Base-by-base conservation (phyloP, 2,797 vertebrate species). In the Schizopygopsis pylzovi region DNA sequence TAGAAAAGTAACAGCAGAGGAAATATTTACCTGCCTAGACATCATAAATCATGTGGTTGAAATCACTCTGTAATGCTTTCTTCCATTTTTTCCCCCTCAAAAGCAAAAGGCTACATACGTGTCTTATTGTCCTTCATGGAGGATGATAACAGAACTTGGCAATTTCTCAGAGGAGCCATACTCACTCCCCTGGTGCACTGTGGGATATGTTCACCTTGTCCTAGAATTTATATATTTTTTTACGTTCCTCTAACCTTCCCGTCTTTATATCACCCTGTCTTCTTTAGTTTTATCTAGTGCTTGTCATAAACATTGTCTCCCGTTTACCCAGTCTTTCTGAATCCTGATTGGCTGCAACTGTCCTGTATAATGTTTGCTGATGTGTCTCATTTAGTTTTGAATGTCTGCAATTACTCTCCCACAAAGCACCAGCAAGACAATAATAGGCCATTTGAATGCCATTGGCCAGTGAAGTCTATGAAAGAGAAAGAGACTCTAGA, bases 201-300 rank as follows among this genome's bases (percentile, higher is more conserved):
- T 79, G 88, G 78, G 83, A 90, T 63, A 45, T 20, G n/a, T 77
- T 91, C 86, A 89, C 90, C 88, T 90, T 89, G 87, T 89, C 88
- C 79, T 70, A 22, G 43, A 82, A 9, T 77, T 61, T 88, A 52
- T 37, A 1, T 78, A 88, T 89, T 52, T 39, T 39, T 1, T 79
- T 89, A 89, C 79, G 81, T 63, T 61, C 79, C 82, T 45, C 45
- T 71, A 33, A 52, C 59, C 77, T 47, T 79, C 76, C 20, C 20
- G 1, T 61, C 25, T 41, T 79, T 15, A 33, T 4, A 15, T 79
- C 65, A 61, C 41, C 52, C 54, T 70, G 8, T 59, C 10, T 79
- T 25, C 41, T 71, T 71, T 47, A 61, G 83, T 11, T 13, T 79
- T 70, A 68, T 84, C 73, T 75, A 83, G 73, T 8, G 0, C 33